phyloP scores from a whole-genome alignment of 2,888 invertebrate genomes.

The Anthoptus insignis region DNA sequence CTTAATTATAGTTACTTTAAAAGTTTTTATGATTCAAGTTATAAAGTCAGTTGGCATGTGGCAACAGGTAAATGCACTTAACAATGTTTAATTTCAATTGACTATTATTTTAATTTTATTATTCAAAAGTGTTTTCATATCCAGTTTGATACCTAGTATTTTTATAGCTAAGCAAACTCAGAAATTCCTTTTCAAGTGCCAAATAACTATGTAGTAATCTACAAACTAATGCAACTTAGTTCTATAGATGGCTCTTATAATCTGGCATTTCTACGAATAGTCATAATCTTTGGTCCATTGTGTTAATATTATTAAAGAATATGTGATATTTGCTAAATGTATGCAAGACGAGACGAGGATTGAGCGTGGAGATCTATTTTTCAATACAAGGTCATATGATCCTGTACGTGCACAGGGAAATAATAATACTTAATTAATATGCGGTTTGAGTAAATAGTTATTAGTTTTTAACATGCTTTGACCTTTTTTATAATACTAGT shows the following conservation, averaged over 20 bases:
- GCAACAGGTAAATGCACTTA: no score
- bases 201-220: neutral
- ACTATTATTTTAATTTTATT: no score
- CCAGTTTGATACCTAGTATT: no score
- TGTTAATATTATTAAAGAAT: conserved; percentile 54
- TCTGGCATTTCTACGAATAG: conserved; percentile 1
- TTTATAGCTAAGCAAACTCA: no score
- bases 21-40: no score
- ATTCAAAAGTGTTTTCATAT: no score
- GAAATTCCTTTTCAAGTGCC: no score
- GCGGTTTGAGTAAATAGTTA: neutral
- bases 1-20: no score
- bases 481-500: neutral
- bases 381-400: conserved; percentile 15
- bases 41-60: no score
- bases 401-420: neutral
- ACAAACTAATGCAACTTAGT: no score
- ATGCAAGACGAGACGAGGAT: conserved; percentile 58
- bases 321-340: conserved; percentile 60
- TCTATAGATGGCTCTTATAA: neutral
- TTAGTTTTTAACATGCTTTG: neutral
- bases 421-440: neutral
- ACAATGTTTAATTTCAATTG: no score
- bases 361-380: conserved; percentile 49
- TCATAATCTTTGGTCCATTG: conserved; percentile 40